Percentiles rank a stretch among this genome's conserved stretches.
These are phyloP conservation scores for Vanacampus margaritifer DNA, from an alignment of 2,113 vertebrate species.

Conservation along the genomic window DNA sequence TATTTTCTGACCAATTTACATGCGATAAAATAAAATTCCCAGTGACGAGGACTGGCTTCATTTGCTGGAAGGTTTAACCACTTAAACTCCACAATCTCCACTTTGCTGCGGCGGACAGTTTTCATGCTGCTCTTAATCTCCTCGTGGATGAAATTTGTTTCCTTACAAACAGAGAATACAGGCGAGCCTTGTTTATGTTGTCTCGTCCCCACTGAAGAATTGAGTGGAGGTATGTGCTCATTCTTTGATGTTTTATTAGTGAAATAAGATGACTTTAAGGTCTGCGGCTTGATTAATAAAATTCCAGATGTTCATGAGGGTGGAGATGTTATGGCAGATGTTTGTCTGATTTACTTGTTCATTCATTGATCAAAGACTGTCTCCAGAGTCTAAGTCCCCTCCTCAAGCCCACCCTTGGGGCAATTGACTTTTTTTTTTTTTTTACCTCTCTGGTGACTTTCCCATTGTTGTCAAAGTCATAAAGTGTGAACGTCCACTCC, in stretches of 20 bases:
- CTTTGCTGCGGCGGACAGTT: background rate
- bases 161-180: background rate
- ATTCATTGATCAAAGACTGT: conserved; percentile 7
- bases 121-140: no score
- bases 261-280: background rate
- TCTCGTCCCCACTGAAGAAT: background rate
- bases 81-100: background rate
- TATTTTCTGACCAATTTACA: no score
- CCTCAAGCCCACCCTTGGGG: background rate
- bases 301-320: background rate
- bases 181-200: background rate
- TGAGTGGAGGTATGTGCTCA: background rate
- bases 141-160: background rate
- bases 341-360: background rate
- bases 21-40: no score
- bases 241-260: conserved; percentile 1
- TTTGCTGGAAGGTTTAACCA: background rate
- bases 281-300: background rate
- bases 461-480: conserved; percentile 98
- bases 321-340: conserved; percentile 2
- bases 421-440: background rate
- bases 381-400: background rate
- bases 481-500: conserved; percentile 98
- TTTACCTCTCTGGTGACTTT: conserved; percentile 97
- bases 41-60: no score